Evolutionary conservation across 2,888 invertebrate genomes (phyloP), one percentile per base, ranked within the genome.

Genomic region (Tinea pellionella): DNA sequence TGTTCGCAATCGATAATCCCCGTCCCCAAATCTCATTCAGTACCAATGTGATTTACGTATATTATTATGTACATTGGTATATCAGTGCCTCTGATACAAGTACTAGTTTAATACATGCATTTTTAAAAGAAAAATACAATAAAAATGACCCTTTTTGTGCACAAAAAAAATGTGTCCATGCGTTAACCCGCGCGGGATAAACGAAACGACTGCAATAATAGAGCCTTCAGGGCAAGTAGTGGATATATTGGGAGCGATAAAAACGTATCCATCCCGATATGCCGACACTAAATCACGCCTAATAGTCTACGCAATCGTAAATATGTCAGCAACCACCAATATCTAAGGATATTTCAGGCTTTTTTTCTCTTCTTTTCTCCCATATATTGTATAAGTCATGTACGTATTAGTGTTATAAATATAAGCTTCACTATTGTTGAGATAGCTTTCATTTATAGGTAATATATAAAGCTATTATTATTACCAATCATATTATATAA

Each of bases 211-310:
- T 16, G 59, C 59, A 59, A 79, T 82, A 83, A 84, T 83, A 77
- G 77, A 81, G 74, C 76, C 67, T 67, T 71, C 73, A 78, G 73
- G 59, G 59, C 29, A 19, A 59, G 41, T 43, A 70, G 68, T 78
- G 80, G 81, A 84, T 85, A 83, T 84, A 84, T 84, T 71, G 80
- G 69, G 68, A 66, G 68, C 85, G 85, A 86, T 87, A 87, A 87
- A 87, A 85, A 85, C 80, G 85, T 78, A 86, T 86, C 85, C 85
- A 86, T 86, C 86, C 78, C 75, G 85, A 84, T 86, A 84, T 82
- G 84, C 78, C 73, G 71, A 69, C 78, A 80, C 73, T 86, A 85
- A 87, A 87, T 86, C 86, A 85, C 78, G 81, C 80, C 83, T 84
- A 83, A 84, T 83, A 83, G 84, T 84, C 82, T 79, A 79, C 75